Evolutionary conservation across 2,888 invertebrate genomes (phyloP).

Genomic region (Leucophora obtusa): DNA sequence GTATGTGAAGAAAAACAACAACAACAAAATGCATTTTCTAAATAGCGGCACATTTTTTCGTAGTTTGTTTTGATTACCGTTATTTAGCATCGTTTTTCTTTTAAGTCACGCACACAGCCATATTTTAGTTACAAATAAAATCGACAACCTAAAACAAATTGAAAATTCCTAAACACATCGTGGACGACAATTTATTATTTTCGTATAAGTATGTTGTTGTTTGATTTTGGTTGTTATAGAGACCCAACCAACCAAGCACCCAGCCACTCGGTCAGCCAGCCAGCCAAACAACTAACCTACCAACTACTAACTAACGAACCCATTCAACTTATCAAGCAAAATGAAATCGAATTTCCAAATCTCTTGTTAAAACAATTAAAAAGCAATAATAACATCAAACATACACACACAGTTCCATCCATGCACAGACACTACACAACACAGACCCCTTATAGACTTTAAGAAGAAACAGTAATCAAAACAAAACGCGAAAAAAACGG

Average conservation of each 20-base stretch:
- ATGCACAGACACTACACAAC: neutral
- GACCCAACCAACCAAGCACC: constrained; percentile 14
- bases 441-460: constrained; percentile 27
- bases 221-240: constrained; percentile 47
- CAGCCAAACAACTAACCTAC: neutral
- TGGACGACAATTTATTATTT: constrained; percentile 49
- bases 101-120: constrained; percentile 37
- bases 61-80: constrained; percentile 67
- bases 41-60: constrained; percentile 63
- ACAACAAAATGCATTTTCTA: constrained; percentile 40
- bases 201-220: constrained; percentile 39
- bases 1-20: neutral
- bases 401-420: neutral
- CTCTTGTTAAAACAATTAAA: constrained; percentile 57
- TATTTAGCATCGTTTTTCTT: constrained; percentile 65
- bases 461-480: constrained; percentile 55
- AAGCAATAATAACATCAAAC: constrained; percentile 42
- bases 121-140: constrained; percentile 24
- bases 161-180: constrained; percentile 53
- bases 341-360: constrained; percentile 45
- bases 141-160: constrained; percentile 52
- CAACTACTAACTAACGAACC: neutral
- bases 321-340: neutral
- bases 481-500: constrained; percentile 60
- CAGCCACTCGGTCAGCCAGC: neutral